Conservation (phyloP, 1,140 invertebrate genomes). For the Caenorhabditis brenneri region DNA sequence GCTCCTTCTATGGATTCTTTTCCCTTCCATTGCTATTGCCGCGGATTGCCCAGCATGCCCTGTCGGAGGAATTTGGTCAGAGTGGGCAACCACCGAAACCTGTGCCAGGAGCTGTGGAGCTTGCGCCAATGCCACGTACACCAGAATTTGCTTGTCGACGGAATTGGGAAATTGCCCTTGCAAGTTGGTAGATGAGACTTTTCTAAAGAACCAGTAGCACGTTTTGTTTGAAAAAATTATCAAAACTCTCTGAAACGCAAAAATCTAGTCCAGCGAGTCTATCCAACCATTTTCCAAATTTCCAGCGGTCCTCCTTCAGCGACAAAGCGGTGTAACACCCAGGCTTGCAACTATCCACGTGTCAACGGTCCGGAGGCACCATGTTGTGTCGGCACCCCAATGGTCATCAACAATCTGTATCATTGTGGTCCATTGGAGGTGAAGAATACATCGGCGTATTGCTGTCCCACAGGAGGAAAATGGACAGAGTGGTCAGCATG, state of each 20-base stretch:
- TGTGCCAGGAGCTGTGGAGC: background rate
- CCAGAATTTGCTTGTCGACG: background rate
- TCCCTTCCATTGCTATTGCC: background rate
- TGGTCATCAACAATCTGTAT: background rate
- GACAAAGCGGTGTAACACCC: background rate
- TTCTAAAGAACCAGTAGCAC: no score
- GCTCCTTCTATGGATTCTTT: background rate
- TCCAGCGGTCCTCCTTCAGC: background rate
- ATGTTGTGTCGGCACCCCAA: background rate
- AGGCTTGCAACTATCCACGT: background rate
- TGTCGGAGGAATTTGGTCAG: slow-evolving; percentile 5
- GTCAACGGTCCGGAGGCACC: background rate
- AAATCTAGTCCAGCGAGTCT: no score
- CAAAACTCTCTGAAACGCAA: no score
- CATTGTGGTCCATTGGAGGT: background rate
- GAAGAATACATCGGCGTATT: background rate
- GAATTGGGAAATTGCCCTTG: background rate
- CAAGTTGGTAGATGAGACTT: background rate
- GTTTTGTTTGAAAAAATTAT: no score
- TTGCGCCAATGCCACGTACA: background rate
- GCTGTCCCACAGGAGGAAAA: background rate
- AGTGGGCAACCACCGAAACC: background rate
- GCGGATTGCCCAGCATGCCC: background rate
- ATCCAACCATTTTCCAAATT: background rate
- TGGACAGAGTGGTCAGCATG: background rate